Conservation (phyloP, 2,797 vertebrate genomes). For the Mus spretus region DNA sequence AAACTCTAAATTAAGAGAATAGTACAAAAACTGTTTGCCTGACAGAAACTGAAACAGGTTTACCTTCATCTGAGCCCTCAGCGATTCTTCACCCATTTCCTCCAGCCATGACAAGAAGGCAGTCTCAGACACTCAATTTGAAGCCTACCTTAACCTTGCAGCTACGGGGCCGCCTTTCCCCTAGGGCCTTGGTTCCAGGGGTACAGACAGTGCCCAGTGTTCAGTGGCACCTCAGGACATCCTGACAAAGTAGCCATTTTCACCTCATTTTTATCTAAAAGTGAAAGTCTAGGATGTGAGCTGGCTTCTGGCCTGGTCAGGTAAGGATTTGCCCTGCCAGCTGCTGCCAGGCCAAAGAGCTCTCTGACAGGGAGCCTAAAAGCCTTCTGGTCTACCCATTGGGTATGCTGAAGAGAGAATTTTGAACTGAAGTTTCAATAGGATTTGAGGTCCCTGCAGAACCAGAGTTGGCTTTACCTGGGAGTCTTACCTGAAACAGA, state of each 20-base stretch:
- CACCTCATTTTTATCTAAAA: slow-evolving; percentile 49
- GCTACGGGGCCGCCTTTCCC: neutral
- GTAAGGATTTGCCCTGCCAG: neutral
- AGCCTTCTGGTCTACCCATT: neutral
- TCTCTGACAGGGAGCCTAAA: fast-evolving
- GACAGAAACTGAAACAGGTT: neutral
- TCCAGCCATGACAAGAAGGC: no score
- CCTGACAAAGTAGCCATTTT: neutral
- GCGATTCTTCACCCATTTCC: neutral
- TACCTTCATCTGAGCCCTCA: fast-evolving
- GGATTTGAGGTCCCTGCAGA: neutral
- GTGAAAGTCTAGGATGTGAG: slow-evolving; percentile 64
- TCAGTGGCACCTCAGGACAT: fast-evolving
- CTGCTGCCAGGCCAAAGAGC: neutral
- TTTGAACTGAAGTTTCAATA: fast-evolving
- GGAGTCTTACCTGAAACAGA: neutral
- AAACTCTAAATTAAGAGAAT: neutral
- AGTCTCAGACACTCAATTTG: neutral
- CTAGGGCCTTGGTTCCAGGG: fast-evolving
- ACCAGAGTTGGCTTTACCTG: neutral
- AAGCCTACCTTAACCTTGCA: neutral
- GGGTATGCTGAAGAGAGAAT: neutral
- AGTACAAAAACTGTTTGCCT: neutral
- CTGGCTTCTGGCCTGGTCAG: neutral
- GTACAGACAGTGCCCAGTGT: fast-evolving